phyloP scores from a whole-genome alignment of 1,140 invertebrate genomes.

The Caenorhabditis inopinata region DNA sequence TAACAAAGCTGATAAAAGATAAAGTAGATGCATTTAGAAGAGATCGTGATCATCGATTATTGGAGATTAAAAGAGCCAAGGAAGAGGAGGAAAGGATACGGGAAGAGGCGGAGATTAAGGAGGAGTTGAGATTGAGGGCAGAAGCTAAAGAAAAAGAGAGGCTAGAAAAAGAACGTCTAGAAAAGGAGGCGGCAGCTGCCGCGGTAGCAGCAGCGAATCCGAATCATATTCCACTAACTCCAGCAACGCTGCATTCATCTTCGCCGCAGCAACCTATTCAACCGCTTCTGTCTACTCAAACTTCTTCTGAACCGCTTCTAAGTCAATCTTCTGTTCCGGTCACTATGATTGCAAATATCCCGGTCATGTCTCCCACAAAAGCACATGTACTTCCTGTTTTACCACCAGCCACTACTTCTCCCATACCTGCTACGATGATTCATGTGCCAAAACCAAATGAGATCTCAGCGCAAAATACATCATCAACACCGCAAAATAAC shows the following conservation, averaged over 20 bases:
- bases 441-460: not conserved
- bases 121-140: slow-evolving; percentile 51
- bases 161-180: slow-evolving; percentile 45
- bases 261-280: not conserved
- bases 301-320: not conserved
- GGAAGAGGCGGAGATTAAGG: slow-evolving; percentile 58
- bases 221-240: not conserved
- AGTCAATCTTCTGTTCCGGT: not conserved
- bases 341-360: not conserved
- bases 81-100: slow-evolving; percentile 60
- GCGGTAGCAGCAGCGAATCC: slow-evolving; percentile 20
- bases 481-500: not conserved
- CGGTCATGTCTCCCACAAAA: not conserved
- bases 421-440: not conserved
- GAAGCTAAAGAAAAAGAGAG: slow-evolving; percentile 40
- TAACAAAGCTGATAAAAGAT: slow-evolving; percentile 64
- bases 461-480: not conserved
- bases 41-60: slow-evolving; percentile 58
- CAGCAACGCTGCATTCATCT: not conserved
- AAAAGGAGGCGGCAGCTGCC: not conserved
- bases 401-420: not conserved
- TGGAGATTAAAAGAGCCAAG: slow-evolving; percentile 57
- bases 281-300: not conserved
- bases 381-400: not conserved
- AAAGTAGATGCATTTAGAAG: slow-evolving; percentile 65